A percentile compares a stretch with the other conserved stretches of the same genome.
Evolutionary conservation across 2,888 invertebrate genomes (phyloP).

Genomic region (Adela reaumurella): DNA sequence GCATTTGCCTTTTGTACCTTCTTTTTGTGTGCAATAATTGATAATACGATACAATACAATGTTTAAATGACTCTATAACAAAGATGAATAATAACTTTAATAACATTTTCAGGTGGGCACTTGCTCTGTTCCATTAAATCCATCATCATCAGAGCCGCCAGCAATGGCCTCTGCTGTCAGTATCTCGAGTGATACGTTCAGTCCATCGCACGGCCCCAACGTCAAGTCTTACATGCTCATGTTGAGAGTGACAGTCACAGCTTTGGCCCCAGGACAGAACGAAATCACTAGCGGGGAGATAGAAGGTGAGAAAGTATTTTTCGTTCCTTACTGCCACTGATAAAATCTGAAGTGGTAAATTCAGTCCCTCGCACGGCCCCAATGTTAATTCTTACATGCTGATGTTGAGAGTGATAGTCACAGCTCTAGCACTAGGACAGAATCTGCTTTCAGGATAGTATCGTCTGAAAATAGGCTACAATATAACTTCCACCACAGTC

Average conservation of each 20-base stretch:
- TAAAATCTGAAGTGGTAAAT: conserved; percentile 82
- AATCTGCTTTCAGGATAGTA: too few relatives aligned
- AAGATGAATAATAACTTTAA: too few relatives aligned
- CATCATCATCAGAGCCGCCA: conserved; percentile 59
- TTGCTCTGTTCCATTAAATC: conserved; percentile 73
- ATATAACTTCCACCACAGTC: too few relatives aligned
- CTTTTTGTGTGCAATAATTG: too few relatives aligned
- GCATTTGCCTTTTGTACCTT: too few relatives aligned
- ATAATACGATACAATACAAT: too few relatives aligned
- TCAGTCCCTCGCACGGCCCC: conserved; percentile 74
- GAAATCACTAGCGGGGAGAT: conserved; percentile 48
- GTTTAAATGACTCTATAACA: too few relatives aligned
- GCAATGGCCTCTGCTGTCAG: conserved; percentile 75
- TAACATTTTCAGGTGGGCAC: conserved; percentile 62
- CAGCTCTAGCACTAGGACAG: conserved; percentile 19
- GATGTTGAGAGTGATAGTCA: conserved; percentile 65
- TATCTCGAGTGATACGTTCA: conserved; percentile 83
- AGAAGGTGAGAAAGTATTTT: conserved; percentile 26
- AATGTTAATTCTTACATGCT: conserved; percentile 80
- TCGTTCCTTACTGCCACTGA: conserved; percentile 64
- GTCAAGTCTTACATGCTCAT: conserved; percentile 81
- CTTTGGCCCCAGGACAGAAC: conserved; percentile 16
- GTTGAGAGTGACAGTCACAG: conserved; percentile 62
- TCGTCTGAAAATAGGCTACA: too few relatives aligned
- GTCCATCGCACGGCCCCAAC: conserved; percentile 71